Percentiles rank a stretch among this genome's conserved stretches.
These are phyloP conservation scores for Xestia c-nigrum DNA, from an alignment of 2,888 invertebrate species.

Conservation along the genomic window DNA sequence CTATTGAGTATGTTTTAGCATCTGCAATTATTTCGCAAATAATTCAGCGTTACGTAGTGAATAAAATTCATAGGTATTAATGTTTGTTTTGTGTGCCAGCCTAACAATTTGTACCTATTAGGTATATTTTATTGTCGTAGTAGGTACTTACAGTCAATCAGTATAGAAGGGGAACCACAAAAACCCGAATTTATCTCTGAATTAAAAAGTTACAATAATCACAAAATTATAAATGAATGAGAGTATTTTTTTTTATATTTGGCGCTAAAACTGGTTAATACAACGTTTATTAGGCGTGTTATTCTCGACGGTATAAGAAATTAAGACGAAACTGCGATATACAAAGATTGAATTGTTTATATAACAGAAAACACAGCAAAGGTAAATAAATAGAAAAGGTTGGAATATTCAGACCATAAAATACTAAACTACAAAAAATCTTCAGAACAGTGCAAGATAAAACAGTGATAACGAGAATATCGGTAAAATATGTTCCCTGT, in stretches of 20 bases:
- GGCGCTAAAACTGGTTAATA: not conserved
- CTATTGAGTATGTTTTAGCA: too few species aligned
- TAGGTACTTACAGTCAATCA: not conserved
- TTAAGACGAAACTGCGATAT: not conserved
- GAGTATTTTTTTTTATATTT: not conserved
- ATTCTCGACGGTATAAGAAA: not conserved
- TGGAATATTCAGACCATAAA: not conserved
- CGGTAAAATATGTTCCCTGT: not conserved
- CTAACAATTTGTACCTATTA: too few species aligned
- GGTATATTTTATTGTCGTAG: too few species aligned
- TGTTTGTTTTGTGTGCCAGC: too few species aligned
- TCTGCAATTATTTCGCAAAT: too few species aligned
- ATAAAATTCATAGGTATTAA: too few species aligned
- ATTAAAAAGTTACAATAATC: not conserved
- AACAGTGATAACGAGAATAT: conserved; percentile 16
- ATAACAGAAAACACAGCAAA: not conserved
- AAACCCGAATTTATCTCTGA: not conserved
- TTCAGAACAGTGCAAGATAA: not conserved
- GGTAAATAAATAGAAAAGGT: not conserved
- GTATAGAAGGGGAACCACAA: not conserved
- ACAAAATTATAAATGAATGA: not conserved
- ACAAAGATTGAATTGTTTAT: not conserved
- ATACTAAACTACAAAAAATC: not conserved
- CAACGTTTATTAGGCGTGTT: not conserved
- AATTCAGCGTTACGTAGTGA: too few species aligned